These are phyloP conservation scores for Arge pagana DNA, from an alignment of 2,888 invertebrate genomes.

Conservation along the genomic window DNA sequence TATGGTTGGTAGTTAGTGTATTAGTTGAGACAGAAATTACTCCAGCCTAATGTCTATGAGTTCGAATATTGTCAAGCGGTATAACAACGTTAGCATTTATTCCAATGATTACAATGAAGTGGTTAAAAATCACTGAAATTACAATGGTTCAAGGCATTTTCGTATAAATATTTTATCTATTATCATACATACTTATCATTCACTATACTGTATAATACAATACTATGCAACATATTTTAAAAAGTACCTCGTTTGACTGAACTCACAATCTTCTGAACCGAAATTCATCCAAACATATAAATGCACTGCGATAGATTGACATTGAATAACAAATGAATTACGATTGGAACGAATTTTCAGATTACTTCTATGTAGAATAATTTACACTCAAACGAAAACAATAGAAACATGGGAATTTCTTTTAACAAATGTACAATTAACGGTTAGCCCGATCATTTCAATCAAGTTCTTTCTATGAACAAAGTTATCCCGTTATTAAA, in stretches of 20 bases:
- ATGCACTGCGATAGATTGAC: no score
- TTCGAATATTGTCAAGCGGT: conserved; percentile 1
- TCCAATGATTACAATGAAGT: conserved; percentile 14
- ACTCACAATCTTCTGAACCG: no score
- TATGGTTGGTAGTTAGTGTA: no score
- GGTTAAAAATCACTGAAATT: conserved; percentile 17
- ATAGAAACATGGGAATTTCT: background rate
- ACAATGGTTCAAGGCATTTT: conserved; percentile 17
- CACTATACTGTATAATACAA: conserved; percentile 20
- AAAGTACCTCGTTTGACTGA: background rate
- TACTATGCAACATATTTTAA: conserved; percentile 15
- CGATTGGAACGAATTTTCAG: background rate
- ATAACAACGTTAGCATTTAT: conserved; percentile 19
- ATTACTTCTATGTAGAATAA: background rate
- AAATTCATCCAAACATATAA: no score
- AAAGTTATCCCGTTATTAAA: no score
- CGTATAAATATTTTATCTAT: conserved; percentile 13
- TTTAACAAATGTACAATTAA: background rate
- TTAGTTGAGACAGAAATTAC: no score
- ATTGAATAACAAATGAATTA: no score
- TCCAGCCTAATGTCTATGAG: no score
- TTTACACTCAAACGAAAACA: background rate
- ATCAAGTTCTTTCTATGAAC: background rate
- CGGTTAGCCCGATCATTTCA: background rate
- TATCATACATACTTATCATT: conserved; percentile 15